Conservation (phyloP, 92 coral and sea anemone species). For the Palythoa grandiflora region DNA sequence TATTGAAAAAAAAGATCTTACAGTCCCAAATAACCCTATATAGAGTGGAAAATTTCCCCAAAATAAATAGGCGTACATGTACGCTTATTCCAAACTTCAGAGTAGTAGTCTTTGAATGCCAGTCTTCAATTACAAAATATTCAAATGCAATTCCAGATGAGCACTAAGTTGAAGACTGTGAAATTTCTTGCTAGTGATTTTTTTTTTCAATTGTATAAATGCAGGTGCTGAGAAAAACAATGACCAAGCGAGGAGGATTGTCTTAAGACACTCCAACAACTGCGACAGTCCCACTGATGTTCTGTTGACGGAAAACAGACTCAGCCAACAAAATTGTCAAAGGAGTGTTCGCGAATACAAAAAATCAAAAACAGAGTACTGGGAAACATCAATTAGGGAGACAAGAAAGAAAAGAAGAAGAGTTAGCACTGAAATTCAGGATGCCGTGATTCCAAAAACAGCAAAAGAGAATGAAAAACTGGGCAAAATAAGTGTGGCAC, state of each 20-base stretch:
- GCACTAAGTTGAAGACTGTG: not conserved
- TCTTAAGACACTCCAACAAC: constrained; percentile 3
- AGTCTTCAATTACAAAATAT: not conserved
- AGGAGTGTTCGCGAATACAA: not conserved
- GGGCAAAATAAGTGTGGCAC: not conserved
- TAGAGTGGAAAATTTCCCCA: too few relatives aligned
- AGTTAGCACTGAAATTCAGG: not conserved
- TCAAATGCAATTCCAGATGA: not conserved
- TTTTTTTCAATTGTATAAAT: not conserved
- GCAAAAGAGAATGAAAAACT: not conserved
- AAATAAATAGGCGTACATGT: too few relatives aligned
- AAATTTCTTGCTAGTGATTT: not conserved
- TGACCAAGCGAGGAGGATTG: constrained; percentile 26
- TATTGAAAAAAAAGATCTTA: too few relatives aligned
- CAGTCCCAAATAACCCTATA: too few relatives aligned
- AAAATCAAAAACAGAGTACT: not conserved
- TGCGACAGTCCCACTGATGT: constrained; percentile 27
- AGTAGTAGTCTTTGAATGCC: not conserved
- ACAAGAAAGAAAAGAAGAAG: not conserved
- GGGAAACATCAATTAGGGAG: not conserved
- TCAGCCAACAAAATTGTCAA: not conserved
- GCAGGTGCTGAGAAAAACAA: constrained; percentile 41
- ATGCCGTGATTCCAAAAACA: not conserved
- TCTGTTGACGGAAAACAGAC: not conserved
- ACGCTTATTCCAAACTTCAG: too few relatives aligned